These are phyloP conservation scores for Euzetes globulus DNA, from an alignment of 2,888 invertebrate species.

Conservation along the genomic window DNA sequence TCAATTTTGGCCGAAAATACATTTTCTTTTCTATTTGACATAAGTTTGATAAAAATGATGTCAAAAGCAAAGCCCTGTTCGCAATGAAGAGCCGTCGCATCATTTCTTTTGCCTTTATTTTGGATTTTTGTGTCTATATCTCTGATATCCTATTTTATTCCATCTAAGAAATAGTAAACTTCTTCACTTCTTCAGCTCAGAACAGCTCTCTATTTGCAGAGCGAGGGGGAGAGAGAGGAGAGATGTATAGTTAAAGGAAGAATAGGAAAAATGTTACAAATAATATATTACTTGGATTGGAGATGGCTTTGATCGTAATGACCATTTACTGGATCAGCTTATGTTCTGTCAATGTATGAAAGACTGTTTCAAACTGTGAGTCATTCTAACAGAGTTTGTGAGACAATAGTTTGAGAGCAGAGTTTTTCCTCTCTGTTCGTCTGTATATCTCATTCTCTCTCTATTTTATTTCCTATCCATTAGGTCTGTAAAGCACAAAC, in stretches of 20 bases:
- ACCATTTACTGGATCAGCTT: conserved; percentile 22
- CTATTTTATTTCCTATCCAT: conserved; percentile 20
- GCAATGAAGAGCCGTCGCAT: not conserved
- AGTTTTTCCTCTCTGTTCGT: not conserved
- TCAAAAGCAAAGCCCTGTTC: not conserved
- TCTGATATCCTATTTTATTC: not conserved
- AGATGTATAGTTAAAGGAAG: not conserved
- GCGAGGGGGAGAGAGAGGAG: not conserved
- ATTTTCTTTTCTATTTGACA: not conserved
- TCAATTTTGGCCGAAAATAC: not conserved
- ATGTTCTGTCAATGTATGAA: conserved; percentile 13
- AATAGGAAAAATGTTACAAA: not conserved
- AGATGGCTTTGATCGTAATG: conserved; percentile 18
- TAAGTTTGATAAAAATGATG: conserved; percentile 6
- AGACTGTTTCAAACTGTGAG: conserved; percentile 2
- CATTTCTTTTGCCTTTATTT: not conserved
- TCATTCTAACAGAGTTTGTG: not conserved
- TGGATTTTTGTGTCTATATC: not conserved
- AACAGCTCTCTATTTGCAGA: not conserved
- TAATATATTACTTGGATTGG: conserved; percentile 17
- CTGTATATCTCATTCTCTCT: not conserved
- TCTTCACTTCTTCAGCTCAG: not conserved
- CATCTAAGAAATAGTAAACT: not conserved
- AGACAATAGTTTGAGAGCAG: not conserved
- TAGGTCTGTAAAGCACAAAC: not conserved